Evolutionary conservation across 2,113 vertebrate genomes (phyloP).

Genomic region (Orycteropus afer): DNA sequence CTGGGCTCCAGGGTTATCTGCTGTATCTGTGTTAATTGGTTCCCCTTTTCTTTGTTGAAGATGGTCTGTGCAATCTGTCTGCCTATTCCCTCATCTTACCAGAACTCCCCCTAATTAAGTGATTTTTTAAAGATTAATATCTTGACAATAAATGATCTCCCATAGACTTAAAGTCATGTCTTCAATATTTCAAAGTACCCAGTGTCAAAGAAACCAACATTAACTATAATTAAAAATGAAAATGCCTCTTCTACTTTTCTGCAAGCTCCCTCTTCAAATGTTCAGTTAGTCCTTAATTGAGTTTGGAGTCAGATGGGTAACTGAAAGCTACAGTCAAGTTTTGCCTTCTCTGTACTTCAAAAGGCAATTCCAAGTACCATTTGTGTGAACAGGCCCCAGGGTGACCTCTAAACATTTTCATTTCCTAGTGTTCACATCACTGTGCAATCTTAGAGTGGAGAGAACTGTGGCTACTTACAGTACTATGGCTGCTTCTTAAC

Average conservation of each 20-base stretch:
- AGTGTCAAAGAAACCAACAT: conserved; percentile 7
- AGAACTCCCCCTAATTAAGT: neutral
- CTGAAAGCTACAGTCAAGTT: neutral
- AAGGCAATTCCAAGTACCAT: neutral
- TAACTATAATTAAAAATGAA: neutral
- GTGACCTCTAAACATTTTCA: neutral
- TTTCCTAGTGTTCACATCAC: neutral
- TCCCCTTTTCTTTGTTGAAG: too few relatives aligned
- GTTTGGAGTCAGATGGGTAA: neutral
- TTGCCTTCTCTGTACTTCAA: neutral
- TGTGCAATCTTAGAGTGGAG: neutral
- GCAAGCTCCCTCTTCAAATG: neutral
- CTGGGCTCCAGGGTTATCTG: too few relatives aligned
- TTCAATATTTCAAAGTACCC: neutral
- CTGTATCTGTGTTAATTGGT: too few relatives aligned
- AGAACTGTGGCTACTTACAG: neutral
- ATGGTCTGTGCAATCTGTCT: too few relatives aligned
- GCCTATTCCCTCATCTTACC: too few relatives aligned
- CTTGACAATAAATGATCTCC: neutral
- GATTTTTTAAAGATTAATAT: conserved; percentile 28
- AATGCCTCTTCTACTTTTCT: neutral
- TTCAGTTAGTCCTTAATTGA: neutral
- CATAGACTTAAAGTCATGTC: neutral
- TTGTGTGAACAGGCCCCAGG: neutral
- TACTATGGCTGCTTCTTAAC: neutral